Evolutionary conservation across 2,797 vertebrate genomes (phyloP), one percentile per base, ranked within the genome.

Genomic region (Onychomys arenicola): DNA sequence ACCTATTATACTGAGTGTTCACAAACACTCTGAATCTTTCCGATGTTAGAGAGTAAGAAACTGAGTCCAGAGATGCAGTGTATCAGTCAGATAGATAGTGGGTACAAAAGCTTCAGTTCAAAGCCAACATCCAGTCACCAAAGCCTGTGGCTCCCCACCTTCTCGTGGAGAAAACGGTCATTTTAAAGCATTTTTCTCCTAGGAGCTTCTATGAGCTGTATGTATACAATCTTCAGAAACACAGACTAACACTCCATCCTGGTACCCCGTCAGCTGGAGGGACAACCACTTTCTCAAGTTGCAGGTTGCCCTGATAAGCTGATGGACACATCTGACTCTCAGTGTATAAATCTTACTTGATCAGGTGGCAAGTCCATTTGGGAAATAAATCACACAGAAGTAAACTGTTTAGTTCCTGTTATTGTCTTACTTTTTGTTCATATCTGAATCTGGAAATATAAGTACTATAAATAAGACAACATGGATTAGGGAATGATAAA

Each of bases 221-320:
- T 34, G 83, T 84, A 86, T 29, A 77, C 67, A 40, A 0, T 67
- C 10, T 52, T 92, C 75, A 83, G 63, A 83, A 27, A 57, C n/a
- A 19, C 43, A 27, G 49, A 67, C 16, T 10, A 63, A 25, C 85
- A 0, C 8, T 89, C 65, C 77, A 87, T 93, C 82, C 75, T 73
- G 65, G 83, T 77, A 12, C 90, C 40, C 5, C 65, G 17, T 52
- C 37, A 63, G 52, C 59, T 92, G 55, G 17, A 87, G n/a, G 73
- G 37, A 43, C 2, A 2, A 11, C 65, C 5, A 23, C 49, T 86
- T 77, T 94, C 71, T 1, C 63, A 10, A 55, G 89, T 19, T 67
- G 75, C 29, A 77, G 8, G 57, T 96, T 97, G 76, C 73, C 95
- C 86, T 92, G 96, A 95, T 63, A 97, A 93, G 59, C 46, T 75